Evolutionary conservation across 2,888 invertebrate species (phyloP).

Genomic region (Noctua fimbriata): DNA sequence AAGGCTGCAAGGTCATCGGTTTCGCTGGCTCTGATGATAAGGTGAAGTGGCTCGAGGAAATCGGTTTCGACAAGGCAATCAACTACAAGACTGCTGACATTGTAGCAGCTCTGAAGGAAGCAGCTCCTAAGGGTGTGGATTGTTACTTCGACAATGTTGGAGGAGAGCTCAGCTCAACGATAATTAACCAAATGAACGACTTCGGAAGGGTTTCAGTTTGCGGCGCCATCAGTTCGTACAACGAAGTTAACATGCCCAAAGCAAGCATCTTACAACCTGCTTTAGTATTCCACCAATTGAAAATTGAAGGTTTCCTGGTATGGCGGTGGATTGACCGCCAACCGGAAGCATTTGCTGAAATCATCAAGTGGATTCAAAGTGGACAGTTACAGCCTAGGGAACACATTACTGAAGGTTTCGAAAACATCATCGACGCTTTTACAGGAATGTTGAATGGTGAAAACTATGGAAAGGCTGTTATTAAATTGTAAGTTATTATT

Average conservation of each 20-base stretch:
- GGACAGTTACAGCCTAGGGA: constrained; percentile 92
- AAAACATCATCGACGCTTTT: constrained; percentile 92
- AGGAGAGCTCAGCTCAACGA: constrained; percentile 90
- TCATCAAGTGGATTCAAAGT: constrained; percentile 91
- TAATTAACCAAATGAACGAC: constrained; percentile 91
- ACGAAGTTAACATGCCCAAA: constrained; percentile 74
- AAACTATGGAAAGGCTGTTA: constrained; percentile 92
- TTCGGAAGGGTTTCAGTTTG: constrained; percentile 90
- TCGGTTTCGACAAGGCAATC: constrained; percentile 92
- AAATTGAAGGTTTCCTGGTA: constrained; percentile 91
- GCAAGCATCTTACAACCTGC: constrained; percentile 88
- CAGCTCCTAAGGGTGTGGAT: constrained; percentile 92
- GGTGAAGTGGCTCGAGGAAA: constrained; percentile 87
- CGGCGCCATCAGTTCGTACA: constrained; percentile 82
- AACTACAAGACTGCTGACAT: constrained; percentile 92
- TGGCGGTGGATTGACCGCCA: constrained; percentile 89
- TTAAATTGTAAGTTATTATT: constrained; percentile 83
- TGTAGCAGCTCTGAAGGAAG: constrained; percentile 87
- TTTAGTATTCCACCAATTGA: constrained; percentile 90
- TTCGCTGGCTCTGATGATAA: constrained; percentile 90
- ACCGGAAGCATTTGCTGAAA: constrained; percentile 90
- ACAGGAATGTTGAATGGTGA: constrained; percentile 91
- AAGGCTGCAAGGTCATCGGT: constrained; percentile 92
- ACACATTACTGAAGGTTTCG: constrained; percentile 92
- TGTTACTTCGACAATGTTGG: constrained; percentile 95